A percentile compares a stretch with the other conserved stretches of the same genome.
Conservation (phyloP, 2,113 vertebrate genomes). For the Plecotus auritus region DNA sequence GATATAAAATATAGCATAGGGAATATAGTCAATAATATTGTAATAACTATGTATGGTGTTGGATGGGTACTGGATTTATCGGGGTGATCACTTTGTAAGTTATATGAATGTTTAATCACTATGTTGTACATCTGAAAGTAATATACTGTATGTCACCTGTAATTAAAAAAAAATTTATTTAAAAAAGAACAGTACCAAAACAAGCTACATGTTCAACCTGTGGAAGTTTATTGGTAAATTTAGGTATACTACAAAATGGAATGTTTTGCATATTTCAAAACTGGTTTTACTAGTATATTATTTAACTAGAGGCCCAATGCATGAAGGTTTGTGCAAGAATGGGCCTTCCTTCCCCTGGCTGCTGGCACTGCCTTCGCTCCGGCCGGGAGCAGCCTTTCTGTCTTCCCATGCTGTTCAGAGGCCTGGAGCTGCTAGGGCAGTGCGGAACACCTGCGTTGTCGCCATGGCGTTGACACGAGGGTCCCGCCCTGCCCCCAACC, state of each 20-base stretch:
- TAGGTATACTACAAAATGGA: not conserved
- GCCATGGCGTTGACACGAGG: rapidly evolving
- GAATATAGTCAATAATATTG: not conserved
- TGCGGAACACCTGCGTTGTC: too few species aligned
- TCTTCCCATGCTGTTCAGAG: too few species aligned
- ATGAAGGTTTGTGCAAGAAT: too few species aligned
- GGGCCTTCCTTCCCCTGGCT: too few species aligned
- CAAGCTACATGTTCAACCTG: not conserved
- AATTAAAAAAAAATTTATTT: not conserved
- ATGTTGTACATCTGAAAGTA: not conserved
- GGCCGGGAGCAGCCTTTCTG: too few species aligned
- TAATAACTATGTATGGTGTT: not conserved
- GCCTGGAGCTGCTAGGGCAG: too few species aligned
- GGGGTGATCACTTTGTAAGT: not conserved
- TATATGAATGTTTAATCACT: not conserved
- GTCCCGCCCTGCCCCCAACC: rapidly evolving
- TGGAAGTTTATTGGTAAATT: not conserved
- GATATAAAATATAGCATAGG: not conserved
- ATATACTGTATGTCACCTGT: not conserved
- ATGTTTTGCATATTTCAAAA: not conserved
- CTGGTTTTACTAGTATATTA: not conserved
- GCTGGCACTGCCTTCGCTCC: too few species aligned
- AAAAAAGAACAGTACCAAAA: not conserved
- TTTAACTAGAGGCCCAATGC: not conserved
- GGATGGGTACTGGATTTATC: not conserved